Conservation (phyloP, 2,888 invertebrate species). For the Pteria penguin region DNA sequence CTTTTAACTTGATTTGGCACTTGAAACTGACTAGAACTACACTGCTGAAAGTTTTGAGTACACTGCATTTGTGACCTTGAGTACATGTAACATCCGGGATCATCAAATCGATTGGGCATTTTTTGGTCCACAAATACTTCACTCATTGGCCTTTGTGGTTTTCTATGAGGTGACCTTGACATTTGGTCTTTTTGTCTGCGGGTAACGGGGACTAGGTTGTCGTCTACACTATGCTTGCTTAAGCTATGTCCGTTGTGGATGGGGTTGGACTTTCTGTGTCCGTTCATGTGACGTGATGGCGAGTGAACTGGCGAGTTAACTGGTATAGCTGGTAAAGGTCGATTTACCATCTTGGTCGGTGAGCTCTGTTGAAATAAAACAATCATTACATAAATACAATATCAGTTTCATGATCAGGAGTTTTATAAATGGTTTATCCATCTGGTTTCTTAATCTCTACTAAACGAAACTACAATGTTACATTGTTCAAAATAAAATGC, state of each 20-base stretch:
- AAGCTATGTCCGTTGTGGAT: constrained; percentile 34
- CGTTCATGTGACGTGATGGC: constrained; percentile 10
- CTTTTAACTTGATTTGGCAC: constrained; percentile 15
- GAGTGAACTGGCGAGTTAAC: constrained; percentile 34
- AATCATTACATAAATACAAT: too few relatives aligned
- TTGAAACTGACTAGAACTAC: constrained; percentile 29
- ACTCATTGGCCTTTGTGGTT: constrained; percentile 59
- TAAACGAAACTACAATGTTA: too few relatives aligned
- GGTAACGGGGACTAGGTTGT: constrained; percentile 57
- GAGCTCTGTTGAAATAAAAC: constrained; percentile 10
- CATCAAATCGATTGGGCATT: constrained; percentile 39
- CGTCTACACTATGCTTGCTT: constrained; percentile 51
- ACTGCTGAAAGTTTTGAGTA: constrained; percentile 38
- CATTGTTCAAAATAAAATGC: too few relatives aligned
- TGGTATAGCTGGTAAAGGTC: constrained; percentile 71
- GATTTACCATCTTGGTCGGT: constrained; percentile 65
- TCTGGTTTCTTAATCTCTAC: too few relatives aligned
- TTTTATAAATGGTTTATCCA: too few relatives aligned
- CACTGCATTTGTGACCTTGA: constrained; percentile 56
- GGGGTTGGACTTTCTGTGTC: constrained; percentile 15
- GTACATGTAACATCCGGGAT: constrained; percentile 61
- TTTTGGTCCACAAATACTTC: constrained; percentile 51
- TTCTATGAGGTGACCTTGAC: constrained; percentile 53
- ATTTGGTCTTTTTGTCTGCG: constrained; percentile 44
- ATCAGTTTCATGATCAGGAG: too few relatives aligned